A percentile compares a stretch with the other conserved stretches of the same genome.
phyloP scores from a whole-genome alignment of 2,888 invertebrate genomes.

The Ichneumoninae sp. region DNA sequence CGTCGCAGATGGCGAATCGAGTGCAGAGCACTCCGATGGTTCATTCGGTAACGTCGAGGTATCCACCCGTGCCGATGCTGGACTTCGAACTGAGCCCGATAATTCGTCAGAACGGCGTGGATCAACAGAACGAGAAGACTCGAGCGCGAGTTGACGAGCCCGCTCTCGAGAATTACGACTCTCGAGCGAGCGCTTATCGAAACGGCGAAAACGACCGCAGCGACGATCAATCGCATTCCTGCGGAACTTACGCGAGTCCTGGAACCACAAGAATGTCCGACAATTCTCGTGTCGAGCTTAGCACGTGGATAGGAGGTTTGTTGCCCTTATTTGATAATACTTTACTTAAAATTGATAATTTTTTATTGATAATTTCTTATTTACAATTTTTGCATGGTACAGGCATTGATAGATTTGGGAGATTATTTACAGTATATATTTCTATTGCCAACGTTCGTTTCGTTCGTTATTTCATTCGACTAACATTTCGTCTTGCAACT shows the following conservation, averaged over 20 bases:
- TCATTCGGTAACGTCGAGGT: slow-evolving; percentile 75
- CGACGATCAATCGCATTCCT: slow-evolving; percentile 82
- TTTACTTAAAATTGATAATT: neutral
- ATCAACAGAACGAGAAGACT: slow-evolving; percentile 77
- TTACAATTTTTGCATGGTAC: too few relatives aligned
- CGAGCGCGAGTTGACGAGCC: slow-evolving; percentile 86
- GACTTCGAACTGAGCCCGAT: slow-evolving; percentile 83
- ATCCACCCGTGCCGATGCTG: slow-evolving; percentile 77
- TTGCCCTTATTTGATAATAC: slow-evolving; percentile 47
- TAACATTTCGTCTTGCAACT: neutral
- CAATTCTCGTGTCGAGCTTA: slow-evolving; percentile 87
- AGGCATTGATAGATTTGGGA: too few relatives aligned
- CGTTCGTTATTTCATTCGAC: neutral
- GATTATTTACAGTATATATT: too few relatives aligned
- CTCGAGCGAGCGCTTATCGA: slow-evolving; percentile 81
- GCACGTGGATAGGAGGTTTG: slow-evolving; percentile 89
- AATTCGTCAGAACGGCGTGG: slow-evolving; percentile 74
- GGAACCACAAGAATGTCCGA: slow-evolving; percentile 85
- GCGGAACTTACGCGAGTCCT: slow-evolving; percentile 75
- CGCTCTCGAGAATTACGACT: slow-evolving; percentile 81
- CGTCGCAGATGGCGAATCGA: slow-evolving; percentile 74
- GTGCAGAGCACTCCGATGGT: slow-evolving; percentile 83
- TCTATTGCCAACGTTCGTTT: too few relatives aligned
- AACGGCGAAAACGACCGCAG: slow-evolving; percentile 76
- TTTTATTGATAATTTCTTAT: too few relatives aligned